Percentiles rank a stretch among this genome's conserved stretches.
These are phyloP conservation scores for Crambe crambe DNA, from an alignment of 37 sponge, comb jelly and placozoan species.

Conservation along the genomic window DNA sequence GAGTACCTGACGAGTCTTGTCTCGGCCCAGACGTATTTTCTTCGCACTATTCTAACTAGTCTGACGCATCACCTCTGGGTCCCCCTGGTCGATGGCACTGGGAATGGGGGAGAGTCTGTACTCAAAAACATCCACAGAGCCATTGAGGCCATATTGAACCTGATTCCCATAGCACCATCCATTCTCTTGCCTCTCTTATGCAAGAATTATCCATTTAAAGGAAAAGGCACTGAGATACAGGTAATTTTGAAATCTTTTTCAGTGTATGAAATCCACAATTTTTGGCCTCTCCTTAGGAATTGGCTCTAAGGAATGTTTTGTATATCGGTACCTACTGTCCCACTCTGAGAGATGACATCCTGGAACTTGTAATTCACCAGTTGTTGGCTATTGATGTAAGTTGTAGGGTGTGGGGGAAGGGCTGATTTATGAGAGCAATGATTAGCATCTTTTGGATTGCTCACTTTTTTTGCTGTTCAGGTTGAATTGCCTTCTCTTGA, in stretches of 20 bases:
- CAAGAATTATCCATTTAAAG: slow-evolving; percentile 41
- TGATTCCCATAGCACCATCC: slow-evolving; percentile 38
- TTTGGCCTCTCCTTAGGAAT: slow-evolving; percentile 33
- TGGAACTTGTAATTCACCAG: slow-evolving; percentile 53
- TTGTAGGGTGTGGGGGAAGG: background rate
- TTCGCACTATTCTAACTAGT: slow-evolving; percentile 39
- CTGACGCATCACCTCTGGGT: slow-evolving; percentile 29
- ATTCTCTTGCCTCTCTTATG: slow-evolving; percentile 26
- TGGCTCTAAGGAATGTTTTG: slow-evolving; percentile 63
- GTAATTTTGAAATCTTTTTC: slow-evolving; percentile 5
- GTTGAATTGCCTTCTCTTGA: slow-evolving; percentile 34
- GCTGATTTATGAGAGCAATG: background rate
- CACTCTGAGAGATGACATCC: slow-evolving; percentile 38
- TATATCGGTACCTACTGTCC: slow-evolving; percentile 60
- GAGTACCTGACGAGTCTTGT: slow-evolving; percentile 59
- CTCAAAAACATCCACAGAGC: slow-evolving; percentile 43
- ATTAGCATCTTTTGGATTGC: background rate
- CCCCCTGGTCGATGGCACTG: background rate
- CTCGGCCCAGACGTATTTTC: slow-evolving; percentile 73
- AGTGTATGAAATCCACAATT: background rate
- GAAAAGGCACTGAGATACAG: slow-evolving; percentile 21
- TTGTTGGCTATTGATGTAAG: slow-evolving; percentile 75
- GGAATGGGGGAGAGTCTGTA: background rate
- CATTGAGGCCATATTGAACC: slow-evolving; percentile 13
- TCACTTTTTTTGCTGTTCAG: background rate